phyloP scores from a whole-genome alignment of 2,113 vertebrate genomes.

The Nanorana parkeri region DNA sequence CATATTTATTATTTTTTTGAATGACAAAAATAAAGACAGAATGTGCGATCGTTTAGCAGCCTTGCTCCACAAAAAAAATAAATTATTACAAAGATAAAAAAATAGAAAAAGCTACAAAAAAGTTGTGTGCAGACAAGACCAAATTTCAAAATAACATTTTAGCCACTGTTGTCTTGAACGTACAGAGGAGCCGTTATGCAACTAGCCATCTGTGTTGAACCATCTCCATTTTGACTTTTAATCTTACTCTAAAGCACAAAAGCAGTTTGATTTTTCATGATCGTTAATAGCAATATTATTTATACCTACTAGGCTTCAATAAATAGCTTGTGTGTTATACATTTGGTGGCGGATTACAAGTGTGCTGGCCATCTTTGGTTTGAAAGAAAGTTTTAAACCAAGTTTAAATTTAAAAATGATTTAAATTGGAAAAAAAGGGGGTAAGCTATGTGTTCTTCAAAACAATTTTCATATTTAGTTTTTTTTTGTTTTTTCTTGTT shows the following conservation, averaged over 20 bases:
- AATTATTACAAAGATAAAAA: conserved; percentile 69
- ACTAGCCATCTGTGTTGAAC: conserved; percentile 79
- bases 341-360: conserved; percentile 84
- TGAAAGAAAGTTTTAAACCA: conserved; percentile 78
- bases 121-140: conserved; percentile 71
- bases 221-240: conserved; percentile 88
- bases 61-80: conserved; percentile 14
- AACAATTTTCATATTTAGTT: conserved; percentile 51
- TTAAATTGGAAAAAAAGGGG: background rate
- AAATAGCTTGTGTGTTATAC: conserved; percentile 73
- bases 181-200: conserved; percentile 75
- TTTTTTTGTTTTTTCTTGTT: conserved; percentile 62
- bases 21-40: background rate
- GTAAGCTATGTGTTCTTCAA: conserved; percentile 15
- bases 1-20: conserved; percentile 53
- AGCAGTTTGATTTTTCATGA: conserved; percentile 54
- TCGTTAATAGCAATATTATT: conserved; percentile 25
- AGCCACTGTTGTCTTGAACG: conserved; percentile 76
- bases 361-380: conserved; percentile 88
- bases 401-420: conserved; percentile 63
- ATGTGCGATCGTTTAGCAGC: conserved; percentile 60
- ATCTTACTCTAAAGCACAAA: conserved; percentile 72
- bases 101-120: conserved; percentile 39
- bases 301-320: conserved; percentile 64
- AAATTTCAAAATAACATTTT: conserved; percentile 69